These are phyloP conservation scores for Anas platyrhynchos DNA, from an alignment of 2,113 vertebrate species.

Conservation along the genomic window DNA sequence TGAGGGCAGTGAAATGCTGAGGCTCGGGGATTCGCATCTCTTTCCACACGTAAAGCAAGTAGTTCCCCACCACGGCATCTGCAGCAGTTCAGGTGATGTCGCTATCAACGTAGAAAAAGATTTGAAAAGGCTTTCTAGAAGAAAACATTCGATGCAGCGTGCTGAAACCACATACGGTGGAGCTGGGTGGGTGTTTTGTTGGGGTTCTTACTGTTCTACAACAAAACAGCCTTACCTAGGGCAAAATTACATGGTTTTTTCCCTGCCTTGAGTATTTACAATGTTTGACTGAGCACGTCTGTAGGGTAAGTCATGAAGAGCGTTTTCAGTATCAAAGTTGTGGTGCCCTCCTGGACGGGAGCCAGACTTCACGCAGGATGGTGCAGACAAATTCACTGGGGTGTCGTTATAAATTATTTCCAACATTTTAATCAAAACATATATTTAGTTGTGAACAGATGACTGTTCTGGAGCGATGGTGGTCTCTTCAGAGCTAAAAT, in stretches of 20 bases:
- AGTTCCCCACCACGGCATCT: background rate
- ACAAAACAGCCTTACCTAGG: background rate
- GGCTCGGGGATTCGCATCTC: background rate
- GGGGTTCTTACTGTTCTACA: background rate
- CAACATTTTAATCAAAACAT: slow-evolving; percentile 23
- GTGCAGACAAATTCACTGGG: background rate
- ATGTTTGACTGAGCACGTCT: background rate
- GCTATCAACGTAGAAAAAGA: background rate
- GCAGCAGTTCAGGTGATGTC: background rate
- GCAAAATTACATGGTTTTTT: background rate
- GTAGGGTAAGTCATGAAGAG: background rate
- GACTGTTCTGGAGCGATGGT: slow-evolving; percentile 25
- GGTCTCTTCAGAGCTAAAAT: slow-evolving; percentile 25
- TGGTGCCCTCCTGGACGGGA: background rate
- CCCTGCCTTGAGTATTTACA: background rate
- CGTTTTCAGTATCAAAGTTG: background rate
- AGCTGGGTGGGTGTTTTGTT: background rate
- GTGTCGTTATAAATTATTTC: background rate
- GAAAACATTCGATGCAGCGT: background rate
- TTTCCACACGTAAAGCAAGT: background rate
- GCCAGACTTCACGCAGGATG: slow-evolving; percentile 1
- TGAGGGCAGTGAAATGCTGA: background rate
- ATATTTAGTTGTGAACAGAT: slow-evolving; percentile 40
- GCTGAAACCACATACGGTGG: accelerated
- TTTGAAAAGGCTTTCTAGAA: background rate